Conservation (phyloP, 2,113 vertebrate species). For the Delphinus delphis region DNA sequence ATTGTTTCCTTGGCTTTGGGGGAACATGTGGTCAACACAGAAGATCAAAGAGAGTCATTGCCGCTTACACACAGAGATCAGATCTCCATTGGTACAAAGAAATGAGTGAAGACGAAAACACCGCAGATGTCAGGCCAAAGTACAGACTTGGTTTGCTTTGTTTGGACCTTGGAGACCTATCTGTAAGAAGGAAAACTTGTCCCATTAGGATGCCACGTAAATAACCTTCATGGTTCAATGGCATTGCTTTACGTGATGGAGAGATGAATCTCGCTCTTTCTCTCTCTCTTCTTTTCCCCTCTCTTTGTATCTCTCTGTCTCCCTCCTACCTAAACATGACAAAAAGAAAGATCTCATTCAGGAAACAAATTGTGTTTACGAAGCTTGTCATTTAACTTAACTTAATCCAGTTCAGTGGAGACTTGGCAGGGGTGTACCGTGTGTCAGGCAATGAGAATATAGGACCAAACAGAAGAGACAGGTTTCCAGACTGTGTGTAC, state of each 20-base stretch:
- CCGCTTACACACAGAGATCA: neutral
- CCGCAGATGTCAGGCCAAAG: neutral
- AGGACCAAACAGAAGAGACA: neutral
- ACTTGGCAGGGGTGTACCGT: neutral
- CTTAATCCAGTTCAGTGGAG: neutral
- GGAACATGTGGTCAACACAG: neutral
- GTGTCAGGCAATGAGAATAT: too few relatives aligned
- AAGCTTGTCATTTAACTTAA: neutral
- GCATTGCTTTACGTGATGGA: neutral
- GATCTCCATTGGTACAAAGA: neutral
- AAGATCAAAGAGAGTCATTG: neutral
- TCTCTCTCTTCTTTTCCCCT: rapidly evolving
- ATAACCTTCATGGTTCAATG: neutral
- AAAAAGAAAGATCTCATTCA: neutral
- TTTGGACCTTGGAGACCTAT: neutral
- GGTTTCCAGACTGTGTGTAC: neutral
- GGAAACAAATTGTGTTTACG: neutral
- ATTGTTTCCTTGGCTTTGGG: neutral
- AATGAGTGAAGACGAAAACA: neutral
- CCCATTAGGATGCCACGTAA: neutral
- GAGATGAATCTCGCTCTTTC: neutral
- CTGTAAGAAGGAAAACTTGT: neutral
- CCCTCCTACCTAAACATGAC: neutral
- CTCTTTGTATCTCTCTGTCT: neutral
- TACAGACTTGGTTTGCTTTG: neutral